A percentile compares a stretch with the other conserved stretches of the same genome.
Evolutionary conservation across 2,888 invertebrate genomes (phyloP).

Genomic region (Cerastoderma edule): DNA sequence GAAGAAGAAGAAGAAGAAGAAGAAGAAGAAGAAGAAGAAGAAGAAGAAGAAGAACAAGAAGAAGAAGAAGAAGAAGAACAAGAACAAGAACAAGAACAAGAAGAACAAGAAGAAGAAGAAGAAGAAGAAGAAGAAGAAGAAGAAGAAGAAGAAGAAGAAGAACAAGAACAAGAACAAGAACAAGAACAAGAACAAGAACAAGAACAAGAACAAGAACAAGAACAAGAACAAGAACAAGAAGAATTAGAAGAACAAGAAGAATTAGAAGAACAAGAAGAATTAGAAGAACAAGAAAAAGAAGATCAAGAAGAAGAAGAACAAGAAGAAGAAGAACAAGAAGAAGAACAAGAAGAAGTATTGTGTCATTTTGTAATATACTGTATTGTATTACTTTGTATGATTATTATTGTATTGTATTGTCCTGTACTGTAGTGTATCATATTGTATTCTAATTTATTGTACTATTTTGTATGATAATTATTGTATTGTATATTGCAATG

Average conservation of each 20-base stretch:
- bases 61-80: neutral
- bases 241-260: neutral
- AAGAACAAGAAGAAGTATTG: neutral
- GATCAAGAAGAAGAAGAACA: neutral
- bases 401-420: neutral
- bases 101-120: neutral
- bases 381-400: no score
- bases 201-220: neutral
- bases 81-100: neutral
- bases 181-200: neutral
- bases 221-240: neutral
- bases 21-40: neutral
- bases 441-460: no score
- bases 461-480: neutral
- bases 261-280: neutral
- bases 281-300: conserved; percentile 1
- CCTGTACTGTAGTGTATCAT: no score
- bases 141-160: conserved; percentile 1
- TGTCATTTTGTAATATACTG: no score
- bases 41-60: neutral
- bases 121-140: neutral
- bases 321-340: conserved; percentile 6
- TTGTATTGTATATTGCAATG: neutral
- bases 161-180: neutral
- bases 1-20: no score